phyloP scores from a whole-genome alignment of 1,140 invertebrate genomes.

The Onthophagus taurus region DNA sequence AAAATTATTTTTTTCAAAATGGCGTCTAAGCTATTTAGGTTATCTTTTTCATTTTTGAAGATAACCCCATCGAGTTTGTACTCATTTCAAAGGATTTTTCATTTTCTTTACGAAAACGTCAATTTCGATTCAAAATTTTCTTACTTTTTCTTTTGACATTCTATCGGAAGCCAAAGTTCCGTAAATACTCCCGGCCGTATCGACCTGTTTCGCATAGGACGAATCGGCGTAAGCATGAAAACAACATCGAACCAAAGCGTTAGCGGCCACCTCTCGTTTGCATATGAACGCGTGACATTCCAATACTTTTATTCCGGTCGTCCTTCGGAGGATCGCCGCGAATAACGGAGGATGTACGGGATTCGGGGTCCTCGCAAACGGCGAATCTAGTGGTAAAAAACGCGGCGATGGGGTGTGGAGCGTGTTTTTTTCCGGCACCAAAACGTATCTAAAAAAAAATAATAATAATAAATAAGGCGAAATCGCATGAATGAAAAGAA shows the following conservation, averaged over 20 bases:
- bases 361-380: conserved; percentile 82
- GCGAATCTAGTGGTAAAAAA: conserved; percentile 93
- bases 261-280: conserved; percentile 88
- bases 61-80: too few species aligned
- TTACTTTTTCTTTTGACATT: conserved; percentile 36
- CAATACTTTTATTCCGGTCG: conserved; percentile 95
- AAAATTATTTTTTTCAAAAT: too few species aligned
- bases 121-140: too few species aligned
- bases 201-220: conserved; percentile 78
- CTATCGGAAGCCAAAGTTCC: conserved; percentile 37
- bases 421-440: conserved; percentile 45
- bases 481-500: too few species aligned
- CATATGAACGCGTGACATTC: conserved; percentile 99
- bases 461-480: too few species aligned
- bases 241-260: conserved; percentile 86
- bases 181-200: conserved; percentile 43
- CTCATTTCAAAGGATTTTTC: too few species aligned
- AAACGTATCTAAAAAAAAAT: conserved; percentile 42
- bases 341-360: conserved; percentile 90
- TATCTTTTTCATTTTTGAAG: too few species aligned
- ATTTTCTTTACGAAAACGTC: too few species aligned
- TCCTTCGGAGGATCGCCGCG: conserved; percentile 88
- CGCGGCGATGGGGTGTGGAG: conserved; percentile 52
- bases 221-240: conserved; percentile 93
- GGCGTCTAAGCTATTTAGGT: too few species aligned